A percentile compares a stretch with the other conserved stretches of the same genome.
These are phyloP conservation scores for Echiichthys vipera DNA, from an alignment of 2,797 vertebrate genomes.

Conservation along the genomic window DNA sequence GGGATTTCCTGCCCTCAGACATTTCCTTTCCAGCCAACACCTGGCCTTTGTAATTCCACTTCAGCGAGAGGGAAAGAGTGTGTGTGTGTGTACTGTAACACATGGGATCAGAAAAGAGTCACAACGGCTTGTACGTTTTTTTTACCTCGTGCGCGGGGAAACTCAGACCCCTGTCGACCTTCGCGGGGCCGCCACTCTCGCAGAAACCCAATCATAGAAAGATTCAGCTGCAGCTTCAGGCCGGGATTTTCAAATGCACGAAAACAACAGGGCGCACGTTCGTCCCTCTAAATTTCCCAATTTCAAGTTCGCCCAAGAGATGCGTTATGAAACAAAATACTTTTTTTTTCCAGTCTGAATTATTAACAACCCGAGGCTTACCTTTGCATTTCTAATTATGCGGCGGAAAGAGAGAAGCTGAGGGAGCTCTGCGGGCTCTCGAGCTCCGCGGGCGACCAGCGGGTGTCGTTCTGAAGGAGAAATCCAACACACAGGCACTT, in stretches of 20 bases:
- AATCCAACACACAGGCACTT: constrained; percentile 37
- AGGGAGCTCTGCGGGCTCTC: constrained; percentile 36
- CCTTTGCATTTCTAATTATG: constrained; percentile 79
- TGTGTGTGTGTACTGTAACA: constrained; percentile 30
- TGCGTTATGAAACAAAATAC: constrained; percentile 71
- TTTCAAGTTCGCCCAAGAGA: constrained; percentile 76
- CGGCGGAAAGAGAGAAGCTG: constrained; percentile 39
- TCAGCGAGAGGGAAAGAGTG: constrained; percentile 33
- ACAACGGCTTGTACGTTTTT: constrained; percentile 24
- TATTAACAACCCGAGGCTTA: constrained; percentile 72
- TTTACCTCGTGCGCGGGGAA: constrained; percentile 23
- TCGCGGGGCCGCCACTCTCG: constrained; percentile 23
- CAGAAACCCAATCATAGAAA: constrained; percentile 28
- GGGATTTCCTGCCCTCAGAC: constrained; percentile 82
- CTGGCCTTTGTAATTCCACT: constrained; percentile 64
- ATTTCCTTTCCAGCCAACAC: constrained; percentile 68
- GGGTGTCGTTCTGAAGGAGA: constrained; percentile 61
- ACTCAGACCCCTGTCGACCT: constrained; percentile 40
- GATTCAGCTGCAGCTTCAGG: constrained; percentile 57
- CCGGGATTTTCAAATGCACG: constrained; percentile 60
- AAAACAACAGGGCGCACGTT: constrained; percentile 66
- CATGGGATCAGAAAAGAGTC: constrained; percentile 44
- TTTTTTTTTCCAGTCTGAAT: constrained; percentile 54
- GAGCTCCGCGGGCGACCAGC: constrained; percentile 60
- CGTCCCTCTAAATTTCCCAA: constrained; percentile 71